phyloP scores from a whole-genome alignment of 2,888 invertebrate genomes.

The Griposia aprilina region DNA sequence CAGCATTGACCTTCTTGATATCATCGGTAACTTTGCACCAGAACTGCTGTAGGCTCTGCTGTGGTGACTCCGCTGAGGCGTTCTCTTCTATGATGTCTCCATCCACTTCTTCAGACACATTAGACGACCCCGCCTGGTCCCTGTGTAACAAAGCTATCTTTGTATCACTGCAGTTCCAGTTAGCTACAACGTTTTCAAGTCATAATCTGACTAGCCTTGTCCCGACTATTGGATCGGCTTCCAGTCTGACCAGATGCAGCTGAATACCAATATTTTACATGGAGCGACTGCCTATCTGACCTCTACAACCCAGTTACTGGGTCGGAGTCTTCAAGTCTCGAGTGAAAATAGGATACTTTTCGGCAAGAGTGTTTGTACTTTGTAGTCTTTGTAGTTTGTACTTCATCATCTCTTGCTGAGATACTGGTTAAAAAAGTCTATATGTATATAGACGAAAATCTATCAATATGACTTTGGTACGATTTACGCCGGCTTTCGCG shows the following conservation, averaged over 20 bases:
- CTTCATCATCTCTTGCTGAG: background rate
- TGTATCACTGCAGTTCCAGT: background rate
- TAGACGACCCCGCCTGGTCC: conserved; percentile 80
- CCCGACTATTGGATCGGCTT: too few species aligned
- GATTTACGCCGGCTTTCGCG: too few species aligned
- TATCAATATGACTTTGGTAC: too few species aligned
- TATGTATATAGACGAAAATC: background rate
- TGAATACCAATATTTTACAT: background rate
- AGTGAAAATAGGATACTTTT: background rate
- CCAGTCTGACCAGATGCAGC: background rate
- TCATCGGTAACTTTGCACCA: conserved; percentile 96
- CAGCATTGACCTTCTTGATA: conserved; percentile 93
- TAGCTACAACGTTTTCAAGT: background rate
- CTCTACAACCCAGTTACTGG: background rate
- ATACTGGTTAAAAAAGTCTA: background rate
- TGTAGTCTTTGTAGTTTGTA: too few species aligned
- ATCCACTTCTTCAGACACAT: conserved; percentile 79
- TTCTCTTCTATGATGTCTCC: conserved; percentile 91
- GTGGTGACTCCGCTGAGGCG: conserved; percentile 74
- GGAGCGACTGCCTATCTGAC: background rate
- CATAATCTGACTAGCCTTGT: background rate
- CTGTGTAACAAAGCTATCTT: conserved; percentile 64
- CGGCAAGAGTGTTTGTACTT: too few species aligned
- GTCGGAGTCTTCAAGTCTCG: background rate
- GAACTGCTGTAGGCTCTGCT: conserved; percentile 93